Conservation (phyloP, 1,140 invertebrate species). For the Listronotus bonariensis region DNA sequence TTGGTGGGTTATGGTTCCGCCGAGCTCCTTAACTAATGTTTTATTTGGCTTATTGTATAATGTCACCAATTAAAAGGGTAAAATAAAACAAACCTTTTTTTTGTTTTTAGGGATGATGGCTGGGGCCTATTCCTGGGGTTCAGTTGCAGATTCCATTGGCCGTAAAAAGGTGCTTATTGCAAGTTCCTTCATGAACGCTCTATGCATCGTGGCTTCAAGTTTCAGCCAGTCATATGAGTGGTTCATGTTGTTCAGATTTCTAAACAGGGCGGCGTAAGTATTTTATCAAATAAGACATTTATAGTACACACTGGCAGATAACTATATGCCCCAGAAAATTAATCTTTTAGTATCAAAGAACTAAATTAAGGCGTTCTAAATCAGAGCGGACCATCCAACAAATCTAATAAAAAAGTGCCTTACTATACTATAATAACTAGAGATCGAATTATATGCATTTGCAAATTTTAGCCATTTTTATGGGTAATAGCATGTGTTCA, state of each 20-base stretch:
- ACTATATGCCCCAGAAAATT: too few relatives aligned
- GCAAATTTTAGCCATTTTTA: too few relatives aligned
- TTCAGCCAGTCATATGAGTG: slow-evolving; percentile 84
- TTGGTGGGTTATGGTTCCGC: too few relatives aligned
- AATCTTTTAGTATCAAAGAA: too few relatives aligned
- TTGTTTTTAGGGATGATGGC: slow-evolving; percentile 77
- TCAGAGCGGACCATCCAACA: too few relatives aligned
- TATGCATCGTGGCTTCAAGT: slow-evolving; percentile 86
- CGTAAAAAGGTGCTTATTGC: slow-evolving; percentile 83
- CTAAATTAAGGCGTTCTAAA: too few relatives aligned
- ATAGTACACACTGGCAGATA: too few relatives aligned
- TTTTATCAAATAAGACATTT: neutral
- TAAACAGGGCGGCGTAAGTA: slow-evolving; percentile 91
- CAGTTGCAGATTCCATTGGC: slow-evolving; percentile 83
- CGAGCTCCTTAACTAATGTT: too few relatives aligned
- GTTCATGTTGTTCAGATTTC: slow-evolving; percentile 86
- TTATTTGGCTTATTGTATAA: neutral
- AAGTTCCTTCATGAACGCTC: slow-evolving; percentile 86
- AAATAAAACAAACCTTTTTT: slow-evolving; percentile 3
- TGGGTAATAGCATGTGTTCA: too few relatives aligned
- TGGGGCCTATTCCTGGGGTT: slow-evolving; percentile 89
- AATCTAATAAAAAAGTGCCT: too few relatives aligned
- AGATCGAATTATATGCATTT: too few relatives aligned
- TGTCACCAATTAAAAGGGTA: neutral
- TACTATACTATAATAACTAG: too few relatives aligned